Conservation (phyloP, 2,797 vertebrate genomes). For the Parauchenoglanis ngamensis region DNA sequence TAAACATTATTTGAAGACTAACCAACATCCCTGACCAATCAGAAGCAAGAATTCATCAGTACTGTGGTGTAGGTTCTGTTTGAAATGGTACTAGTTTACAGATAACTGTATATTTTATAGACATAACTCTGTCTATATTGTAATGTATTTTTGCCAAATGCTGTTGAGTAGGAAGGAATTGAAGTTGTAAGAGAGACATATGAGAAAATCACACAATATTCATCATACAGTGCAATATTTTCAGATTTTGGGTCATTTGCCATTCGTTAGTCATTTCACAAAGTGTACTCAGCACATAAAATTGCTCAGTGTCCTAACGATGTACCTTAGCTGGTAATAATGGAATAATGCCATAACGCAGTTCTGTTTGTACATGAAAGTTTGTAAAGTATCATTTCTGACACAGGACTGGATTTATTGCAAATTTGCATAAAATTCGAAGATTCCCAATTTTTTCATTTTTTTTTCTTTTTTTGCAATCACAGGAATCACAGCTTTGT, state of each 20-base stretch:
- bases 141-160: background rate
- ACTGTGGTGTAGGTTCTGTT: background rate
- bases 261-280: background rate
- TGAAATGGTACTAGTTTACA: background rate
- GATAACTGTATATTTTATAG: background rate
- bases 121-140: background rate
- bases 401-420: background rate
- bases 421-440: background rate
- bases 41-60: background rate
- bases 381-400: background rate
- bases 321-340: background rate
- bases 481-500: background rate
- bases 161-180: background rate
- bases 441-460: background rate
- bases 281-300: background rate
- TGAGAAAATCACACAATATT: background rate
- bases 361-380: background rate
- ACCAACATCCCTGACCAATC: background rate
- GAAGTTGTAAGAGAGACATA: background rate
- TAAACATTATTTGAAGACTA: background rate
- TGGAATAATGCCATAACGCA: background rate
- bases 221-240: background rate
- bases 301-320: background rate
- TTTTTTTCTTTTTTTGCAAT: background rate
- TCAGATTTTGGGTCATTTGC: background rate